A percentile compares a stretch with the other conserved stretches of the same genome.
Evolutionary conservation across 2,888 invertebrate genomes (phyloP).

Genomic region (Selenia dentaria): DNA sequence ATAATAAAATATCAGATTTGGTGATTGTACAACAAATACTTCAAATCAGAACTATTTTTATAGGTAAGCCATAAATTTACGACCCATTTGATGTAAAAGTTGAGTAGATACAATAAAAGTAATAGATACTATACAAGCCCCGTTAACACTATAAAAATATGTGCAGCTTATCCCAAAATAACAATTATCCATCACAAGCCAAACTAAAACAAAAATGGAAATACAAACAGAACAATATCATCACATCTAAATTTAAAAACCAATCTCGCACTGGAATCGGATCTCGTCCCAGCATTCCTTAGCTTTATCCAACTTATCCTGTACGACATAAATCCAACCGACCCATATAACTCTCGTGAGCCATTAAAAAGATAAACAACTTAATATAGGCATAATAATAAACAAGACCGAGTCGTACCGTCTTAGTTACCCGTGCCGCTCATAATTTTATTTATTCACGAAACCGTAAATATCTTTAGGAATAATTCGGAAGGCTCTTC

Average conservation of each 20-base stretch:
- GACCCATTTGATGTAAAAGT: too few relatives aligned
- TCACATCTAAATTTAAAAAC: slow-evolving; percentile 81
- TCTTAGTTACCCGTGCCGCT: slow-evolving; percentile 72
- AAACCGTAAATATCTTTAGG: slow-evolving; percentile 82
- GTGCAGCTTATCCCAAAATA: slow-evolving; percentile 13
- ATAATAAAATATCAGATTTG: too few relatives aligned
- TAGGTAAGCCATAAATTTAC: too few relatives aligned
- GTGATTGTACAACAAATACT: too few relatives aligned
- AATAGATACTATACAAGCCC: too few relatives aligned
- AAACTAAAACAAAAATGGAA: slow-evolving; percentile 50
- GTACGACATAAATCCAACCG: slow-evolving; percentile 72
- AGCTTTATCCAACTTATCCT: slow-evolving; percentile 75
- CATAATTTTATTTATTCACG: slow-evolving; percentile 84
- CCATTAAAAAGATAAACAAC: slow-evolving; percentile 85
- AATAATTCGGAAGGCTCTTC: slow-evolving; percentile 83
- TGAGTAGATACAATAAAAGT: too few relatives aligned
- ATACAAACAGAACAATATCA: slow-evolving; percentile 58
- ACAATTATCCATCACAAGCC: slow-evolving; percentile 26
- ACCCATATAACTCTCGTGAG: slow-evolving; percentile 77
- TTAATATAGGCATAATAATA: slow-evolving; percentile 84
- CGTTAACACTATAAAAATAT: too few relatives aligned
- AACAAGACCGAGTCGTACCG: slow-evolving; percentile 66
- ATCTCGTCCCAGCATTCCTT: slow-evolving; percentile 66
- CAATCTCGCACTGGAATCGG: slow-evolving; percentile 73
- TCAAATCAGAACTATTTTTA: too few relatives aligned